These are phyloP conservation scores for Epizoanthus stellaris DNA, from an alignment of 92 coral and sea anemone genomes.

Conservation along the genomic window DNA sequence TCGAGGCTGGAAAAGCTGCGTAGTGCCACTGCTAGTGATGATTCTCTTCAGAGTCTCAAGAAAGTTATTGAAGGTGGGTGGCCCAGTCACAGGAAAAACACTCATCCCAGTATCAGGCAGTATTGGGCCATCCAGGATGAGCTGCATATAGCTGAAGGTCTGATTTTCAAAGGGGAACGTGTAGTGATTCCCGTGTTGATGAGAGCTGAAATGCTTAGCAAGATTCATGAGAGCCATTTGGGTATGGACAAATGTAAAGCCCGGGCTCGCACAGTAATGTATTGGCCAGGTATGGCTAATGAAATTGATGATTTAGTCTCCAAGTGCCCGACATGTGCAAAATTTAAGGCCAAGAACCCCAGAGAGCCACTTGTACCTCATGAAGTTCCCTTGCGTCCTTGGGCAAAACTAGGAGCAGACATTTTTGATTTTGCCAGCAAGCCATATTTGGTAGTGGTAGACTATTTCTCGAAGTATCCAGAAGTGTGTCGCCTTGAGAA, in stretches of 20 bases:
- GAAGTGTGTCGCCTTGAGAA: slow-evolving; percentile 46
- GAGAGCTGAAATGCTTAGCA: slow-evolving; percentile 31
- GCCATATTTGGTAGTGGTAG: slow-evolving; percentile 45
- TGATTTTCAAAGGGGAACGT: slow-evolving; percentile 45
- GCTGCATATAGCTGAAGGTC: slow-evolving; percentile 35
- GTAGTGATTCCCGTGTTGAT: slow-evolving; percentile 39
- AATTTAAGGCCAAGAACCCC: slow-evolving; percentile 34
- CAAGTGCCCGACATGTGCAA: slow-evolving; percentile 44
- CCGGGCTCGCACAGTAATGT: slow-evolving; percentile 28
- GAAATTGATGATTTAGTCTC: slow-evolving; percentile 45
- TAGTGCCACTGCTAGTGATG: slow-evolving; percentile 31
- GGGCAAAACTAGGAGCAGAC: slow-evolving; percentile 57
- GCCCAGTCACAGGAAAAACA: slow-evolving; percentile 19
- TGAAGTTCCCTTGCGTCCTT: slow-evolving; percentile 48
- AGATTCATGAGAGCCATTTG: slow-evolving; percentile 36
- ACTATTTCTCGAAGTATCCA: slow-evolving; percentile 54
- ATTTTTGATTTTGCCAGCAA: slow-evolving; percentile 45
- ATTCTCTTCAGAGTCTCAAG: slow-evolving; percentile 30
- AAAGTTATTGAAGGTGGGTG: slow-evolving; percentile 30
- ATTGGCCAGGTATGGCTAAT: slow-evolving; percentile 51
- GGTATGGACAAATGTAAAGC: slow-evolving; percentile 34
- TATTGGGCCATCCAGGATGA: slow-evolving; percentile 33
- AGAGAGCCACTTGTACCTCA: slow-evolving; percentile 46
- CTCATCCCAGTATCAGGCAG: slow-evolving; percentile 29
- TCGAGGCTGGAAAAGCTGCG: slow-evolving; percentile 20